Base-by-base conservation (phyloP, 2,888 invertebrate genomes). In the Macropis europaea region DNA sequence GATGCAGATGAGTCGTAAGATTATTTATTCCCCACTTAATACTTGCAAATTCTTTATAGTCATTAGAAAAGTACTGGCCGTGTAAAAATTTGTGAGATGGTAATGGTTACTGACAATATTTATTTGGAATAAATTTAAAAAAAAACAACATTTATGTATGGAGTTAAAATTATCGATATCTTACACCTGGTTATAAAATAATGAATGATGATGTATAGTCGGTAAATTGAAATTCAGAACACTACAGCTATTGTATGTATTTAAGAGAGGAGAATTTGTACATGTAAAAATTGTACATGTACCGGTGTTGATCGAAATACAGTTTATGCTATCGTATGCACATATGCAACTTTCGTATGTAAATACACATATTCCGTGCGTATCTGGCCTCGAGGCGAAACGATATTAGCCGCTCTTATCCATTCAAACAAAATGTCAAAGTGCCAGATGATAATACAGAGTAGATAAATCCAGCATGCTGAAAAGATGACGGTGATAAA, bases 401-500 rank as follows among this genome's bases (percentile, higher is more conserved):
- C 75, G 76, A 79, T 83, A 83, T 83, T 83, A 83, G 82, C 79
- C 73, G 84, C 85, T 86, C 85, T 88, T 88, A 88, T 89, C 87
- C 88, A 85, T 87, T 88, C 84, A 87, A 88, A 88, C 88, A 86
- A 88, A 89, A 89, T 88, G 89, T 89, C 89, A 89, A 89, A 88
- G 86, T 89, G 88, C 86, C 89, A 88, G 86, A 85, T 87, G 88
- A 88, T 89, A 89, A 89, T 89, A 85, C 86, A 80, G 79, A 79
- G 82, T 77, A 87, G 87, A 89, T 89, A 89, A 89, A 89, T 89
- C 89, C 88, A 87, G 85, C 85, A 81, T 86, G 89, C 84, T 89
- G 88, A 89, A 89, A 89, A 89, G 89, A 89, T 89, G 89, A 89
- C 89, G 87, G 87, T 88, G 89, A 89, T 89, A 88, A 89, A 89